Percentiles rank a stretch among this genome's conserved stretches.
phyloP scores from a whole-genome alignment of 2,888 invertebrate species.

The Latrodectus elegans region DNA sequence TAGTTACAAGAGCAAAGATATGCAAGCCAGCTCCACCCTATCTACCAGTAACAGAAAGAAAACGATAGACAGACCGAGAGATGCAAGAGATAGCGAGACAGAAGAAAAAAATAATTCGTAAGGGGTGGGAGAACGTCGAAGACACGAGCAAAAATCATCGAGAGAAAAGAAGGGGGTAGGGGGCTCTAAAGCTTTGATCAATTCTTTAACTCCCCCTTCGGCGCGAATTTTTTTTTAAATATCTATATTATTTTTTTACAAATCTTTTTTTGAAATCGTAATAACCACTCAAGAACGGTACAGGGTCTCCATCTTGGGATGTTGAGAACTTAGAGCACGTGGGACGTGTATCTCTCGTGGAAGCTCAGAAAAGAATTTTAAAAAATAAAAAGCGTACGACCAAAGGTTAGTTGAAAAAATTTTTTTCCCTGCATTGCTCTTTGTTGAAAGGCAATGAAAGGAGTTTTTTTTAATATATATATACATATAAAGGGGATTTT shows the following conservation, averaged over 20 bases:
- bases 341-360: neutral
- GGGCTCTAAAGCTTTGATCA: conserved; percentile 46
- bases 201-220: conserved; percentile 46
- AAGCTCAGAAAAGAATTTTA: neutral
- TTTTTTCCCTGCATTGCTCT: neutral
- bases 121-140: conserved; percentile 14
- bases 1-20: conserved; percentile 56
- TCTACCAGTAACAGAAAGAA: conserved; percentile 34
- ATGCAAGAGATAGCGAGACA: conserved; percentile 57
- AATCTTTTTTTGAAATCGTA: conserved; percentile 50
- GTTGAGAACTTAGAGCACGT: conserved; percentile 6
- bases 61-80: conserved; percentile 53
- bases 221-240: conserved; percentile 24
- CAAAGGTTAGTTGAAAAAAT: conserved; percentile 23
- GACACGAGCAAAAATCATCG: conserved; percentile 52
- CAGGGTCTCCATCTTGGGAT: conserved; percentile 1
- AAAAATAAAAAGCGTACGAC: conserved; percentile 12
- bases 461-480: neutral
- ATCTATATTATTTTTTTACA: conserved; percentile 14
- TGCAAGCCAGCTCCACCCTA: conserved; percentile 47
- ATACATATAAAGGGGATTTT: neutral
- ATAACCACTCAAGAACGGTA: conserved; percentile 52
- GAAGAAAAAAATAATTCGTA: conserved; percentile 16
- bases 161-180: conserved; percentile 16
- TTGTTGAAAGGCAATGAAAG: neutral